Percentiles rank a stretch among this genome's conserved stretches.
Evolutionary conservation across 2,888 invertebrate species (phyloP).

Genomic region (Ophion slaviceki): DNA sequence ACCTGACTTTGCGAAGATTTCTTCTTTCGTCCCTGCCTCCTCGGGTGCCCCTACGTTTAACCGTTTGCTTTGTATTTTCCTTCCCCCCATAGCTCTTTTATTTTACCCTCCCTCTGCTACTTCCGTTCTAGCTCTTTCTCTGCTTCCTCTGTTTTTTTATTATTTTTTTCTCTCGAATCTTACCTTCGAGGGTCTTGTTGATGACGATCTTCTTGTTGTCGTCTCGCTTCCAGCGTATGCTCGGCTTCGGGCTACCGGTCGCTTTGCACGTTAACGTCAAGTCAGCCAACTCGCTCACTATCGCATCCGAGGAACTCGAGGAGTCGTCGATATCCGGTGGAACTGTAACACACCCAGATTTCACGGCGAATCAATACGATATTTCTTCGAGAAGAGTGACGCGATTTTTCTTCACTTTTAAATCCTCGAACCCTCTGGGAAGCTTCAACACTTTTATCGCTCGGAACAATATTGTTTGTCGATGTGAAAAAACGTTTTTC

Average conservation of each 20-base stretch:
- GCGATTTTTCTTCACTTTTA: background rate
- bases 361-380: background rate
- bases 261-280: conserved; percentile 95
- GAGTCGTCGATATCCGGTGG: conserved; percentile 97
- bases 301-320: conserved; percentile 95
- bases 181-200: conserved; percentile 92
- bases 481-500: background rate
- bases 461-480: background rate
- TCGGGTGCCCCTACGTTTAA: conserved; percentile 1
- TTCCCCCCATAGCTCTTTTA: conserved; percentile 6
- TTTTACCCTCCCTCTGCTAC: background rate
- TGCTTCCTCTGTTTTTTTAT: background rate
- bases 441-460: background rate
- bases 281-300: conserved; percentile 95
- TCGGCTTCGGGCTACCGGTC: conserved; percentile 94
- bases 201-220: conserved; percentile 94
- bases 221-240: conserved; percentile 96
- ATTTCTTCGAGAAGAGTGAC: background rate
- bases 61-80: conserved; percentile 49
- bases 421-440: background rate
- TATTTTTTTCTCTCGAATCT: background rate
- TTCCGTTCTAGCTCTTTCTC: background rate
- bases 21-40: conserved; percentile 29
- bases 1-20: conserved; percentile 67
- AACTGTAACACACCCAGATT: conserved; percentile 85